A percentile compares a stretch with the other conserved stretches of the same genome.
Evolutionary conservation across 2,888 invertebrate genomes (phyloP).

Genomic region (Eristalis pertinax): DNA sequence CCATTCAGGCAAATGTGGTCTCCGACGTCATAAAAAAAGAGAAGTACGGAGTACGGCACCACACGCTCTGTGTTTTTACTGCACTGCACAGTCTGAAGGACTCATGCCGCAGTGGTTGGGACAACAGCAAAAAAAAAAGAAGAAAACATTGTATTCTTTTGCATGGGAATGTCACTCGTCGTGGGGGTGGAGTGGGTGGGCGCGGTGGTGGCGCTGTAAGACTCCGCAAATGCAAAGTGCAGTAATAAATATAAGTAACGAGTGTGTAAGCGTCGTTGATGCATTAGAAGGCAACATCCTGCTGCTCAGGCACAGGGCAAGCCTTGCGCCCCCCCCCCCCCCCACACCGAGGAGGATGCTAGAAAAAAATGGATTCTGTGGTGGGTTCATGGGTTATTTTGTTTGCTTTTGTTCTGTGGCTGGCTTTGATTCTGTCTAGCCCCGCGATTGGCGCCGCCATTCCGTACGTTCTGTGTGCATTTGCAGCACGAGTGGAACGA

Average conservation of each 20-base stretch:
- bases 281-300: conserved; percentile 65
- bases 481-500: conserved; percentile 30
- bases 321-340: conserved; percentile 1
- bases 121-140: conserved; percentile 14
- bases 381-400: conserved; percentile 4
- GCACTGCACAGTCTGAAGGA: neutral
- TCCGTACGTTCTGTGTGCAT: conserved; percentile 4
- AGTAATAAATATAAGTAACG: conserved; percentile 68
- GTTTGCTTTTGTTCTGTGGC: conserved; percentile 2
- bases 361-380: neutral
- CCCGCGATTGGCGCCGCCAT: conserved; percentile 50
- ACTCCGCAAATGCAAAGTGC: conserved; percentile 62
- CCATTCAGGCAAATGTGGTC: conserved; percentile 57
- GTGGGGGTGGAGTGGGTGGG: neutral
- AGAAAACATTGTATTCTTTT: conserved; percentile 29
- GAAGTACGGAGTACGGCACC: no score
- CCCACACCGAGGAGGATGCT: conserved; percentile 9
- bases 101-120: conserved; percentile 9
- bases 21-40: conserved; percentile 38
- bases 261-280: conserved; percentile 66
- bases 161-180: neutral
- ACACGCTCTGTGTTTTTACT: conserved; percentile 44
- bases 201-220: neutral
- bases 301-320: neutral
- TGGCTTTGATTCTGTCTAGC: conserved; percentile 43